Percentiles rank a stretch among this genome's conserved stretches.
phyloP scores from a whole-genome alignment of 2,113 vertebrate genomes.

The Marcusenius ussheri region DNA sequence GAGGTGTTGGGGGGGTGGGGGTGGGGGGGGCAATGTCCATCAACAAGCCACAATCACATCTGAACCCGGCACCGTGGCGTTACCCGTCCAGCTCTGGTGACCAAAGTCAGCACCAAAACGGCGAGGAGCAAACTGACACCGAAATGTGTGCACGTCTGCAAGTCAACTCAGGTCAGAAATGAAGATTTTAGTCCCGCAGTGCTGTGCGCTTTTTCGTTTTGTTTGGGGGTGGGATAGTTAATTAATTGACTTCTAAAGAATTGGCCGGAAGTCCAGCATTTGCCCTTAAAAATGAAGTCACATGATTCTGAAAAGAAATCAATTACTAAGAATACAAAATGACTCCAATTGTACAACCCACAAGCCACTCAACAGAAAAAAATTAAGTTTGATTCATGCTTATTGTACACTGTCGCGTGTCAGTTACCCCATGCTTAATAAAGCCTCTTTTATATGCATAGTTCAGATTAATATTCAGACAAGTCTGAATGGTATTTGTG shows the following conservation, averaged over 20 bases:
- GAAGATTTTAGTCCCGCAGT: background rate
- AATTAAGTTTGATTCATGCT: background rate
- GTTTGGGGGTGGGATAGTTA: background rate
- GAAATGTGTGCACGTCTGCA: background rate
- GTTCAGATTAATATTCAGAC: background rate
- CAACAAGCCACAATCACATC: conserved; percentile 23
- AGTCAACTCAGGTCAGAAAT: background rate
- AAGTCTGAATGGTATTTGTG: background rate
- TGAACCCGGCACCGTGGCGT: conserved; percentile 32
- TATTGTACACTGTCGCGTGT: background rate
- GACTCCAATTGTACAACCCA: background rate
- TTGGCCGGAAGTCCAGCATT: background rate
- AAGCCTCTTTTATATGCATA: background rate
- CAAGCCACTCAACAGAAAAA: background rate
- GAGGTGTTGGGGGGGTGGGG: conserved; percentile 37
- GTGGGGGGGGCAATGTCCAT: conserved; percentile 8
- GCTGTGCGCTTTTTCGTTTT: background rate
- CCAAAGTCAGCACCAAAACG: background rate
- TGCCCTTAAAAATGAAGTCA: background rate
- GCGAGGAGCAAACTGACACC: background rate
- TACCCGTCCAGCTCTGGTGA: background rate
- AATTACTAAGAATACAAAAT: background rate
- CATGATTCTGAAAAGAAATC: background rate
- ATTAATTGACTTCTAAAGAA: background rate
- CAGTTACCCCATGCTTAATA: background rate